Evolutionary conservation across 1,140 invertebrate genomes (phyloP).

Genomic region (Nylanderia fulva): DNA sequence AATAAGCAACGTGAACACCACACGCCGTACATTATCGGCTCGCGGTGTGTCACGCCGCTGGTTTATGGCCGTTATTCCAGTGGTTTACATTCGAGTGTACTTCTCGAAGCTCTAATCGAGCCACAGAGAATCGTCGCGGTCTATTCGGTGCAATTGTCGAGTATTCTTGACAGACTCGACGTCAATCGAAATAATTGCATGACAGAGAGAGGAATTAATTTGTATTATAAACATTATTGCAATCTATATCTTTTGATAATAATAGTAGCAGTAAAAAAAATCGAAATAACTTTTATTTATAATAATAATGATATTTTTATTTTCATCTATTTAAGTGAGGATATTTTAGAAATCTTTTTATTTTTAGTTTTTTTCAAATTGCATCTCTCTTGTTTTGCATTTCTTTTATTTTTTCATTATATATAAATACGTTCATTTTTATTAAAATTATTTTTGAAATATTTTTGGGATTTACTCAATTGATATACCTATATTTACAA

Average conservation of each 20-base stretch:
- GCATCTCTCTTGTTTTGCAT: no score
- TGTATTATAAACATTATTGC: no score
- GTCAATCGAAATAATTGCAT: slow-evolving; percentile 27
- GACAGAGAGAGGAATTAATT: not conserved
- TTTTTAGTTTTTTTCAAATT: not conserved
- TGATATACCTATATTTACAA: not conserved
- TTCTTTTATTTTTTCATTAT: not conserved
- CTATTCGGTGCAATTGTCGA: slow-evolving; percentile 1
- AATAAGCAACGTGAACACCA: slow-evolving; percentile 50
- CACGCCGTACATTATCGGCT: slow-evolving; percentile 42
- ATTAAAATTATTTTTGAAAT: not conserved
- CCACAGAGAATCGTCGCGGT: slow-evolving; percentile 2
- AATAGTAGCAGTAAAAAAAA: not conserved
- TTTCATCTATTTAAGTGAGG: not conserved
- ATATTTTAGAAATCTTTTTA: not conserved
- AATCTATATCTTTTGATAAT: not conserved
- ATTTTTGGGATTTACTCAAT: not conserved
- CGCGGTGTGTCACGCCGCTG: slow-evolving; percentile 22
- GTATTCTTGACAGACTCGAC: slow-evolving; percentile 1
- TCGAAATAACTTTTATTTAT: not conserved
- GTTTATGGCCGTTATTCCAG: slow-evolving; percentile 50
- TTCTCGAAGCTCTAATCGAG: slow-evolving; percentile 32
- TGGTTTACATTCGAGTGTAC: slow-evolving; percentile 51
- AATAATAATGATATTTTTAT: not conserved
- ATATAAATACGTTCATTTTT: not conserved